Evolutionary conservation across 2,888 invertebrate species (phyloP), one percentile per base, ranked within the genome.

Genomic region (Polymixis lichenea): DNA sequence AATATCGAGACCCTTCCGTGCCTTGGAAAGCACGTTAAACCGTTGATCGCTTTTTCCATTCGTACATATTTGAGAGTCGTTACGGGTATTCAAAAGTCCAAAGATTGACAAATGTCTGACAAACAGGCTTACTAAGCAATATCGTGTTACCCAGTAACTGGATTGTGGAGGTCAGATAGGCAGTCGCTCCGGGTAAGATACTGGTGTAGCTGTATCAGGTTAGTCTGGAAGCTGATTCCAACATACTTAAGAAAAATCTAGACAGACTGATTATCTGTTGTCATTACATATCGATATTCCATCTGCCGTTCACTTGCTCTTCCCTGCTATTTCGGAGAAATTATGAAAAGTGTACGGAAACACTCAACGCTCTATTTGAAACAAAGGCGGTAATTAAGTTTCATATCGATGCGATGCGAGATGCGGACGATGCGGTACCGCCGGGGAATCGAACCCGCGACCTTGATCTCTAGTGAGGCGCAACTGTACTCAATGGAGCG

Each of bases 391-490:
- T 75, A 72, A 86, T 86, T 84, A 79, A 83, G 62, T 84, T 84
- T 87, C 84, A 84, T 81, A 75, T 77, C 71, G 75, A 77, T 51
- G 49, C 51, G 62, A 80, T 69, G 73, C 43, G 75, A 78, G 67
- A 82, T 76, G 74, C 66, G 51, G 49, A 49, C 78, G 81, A 74
- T 78, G 64, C 58, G 58, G 69, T 56, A 28, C 13, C 49, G 55
- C 6, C 69, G 43, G 72, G 75, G 86, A 86, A 86, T 82, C 85
- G 65, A 86, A 85, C 81, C 75, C 68, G 69, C 79, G 80, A 78
- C 87, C 87, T 88, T 86, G 78, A 86, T 87, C 88, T 81, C 85
- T 72, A 75, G 58, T 77, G 79, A 85, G 62, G 79, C 80, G 67
- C 22, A 49, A 49, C 84, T 28, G 61, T 68, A 67, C 46, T 53